Evolutionary conservation across 2,888 invertebrate genomes (phyloP).

Genomic region (Phorcus lineatus): DNA sequence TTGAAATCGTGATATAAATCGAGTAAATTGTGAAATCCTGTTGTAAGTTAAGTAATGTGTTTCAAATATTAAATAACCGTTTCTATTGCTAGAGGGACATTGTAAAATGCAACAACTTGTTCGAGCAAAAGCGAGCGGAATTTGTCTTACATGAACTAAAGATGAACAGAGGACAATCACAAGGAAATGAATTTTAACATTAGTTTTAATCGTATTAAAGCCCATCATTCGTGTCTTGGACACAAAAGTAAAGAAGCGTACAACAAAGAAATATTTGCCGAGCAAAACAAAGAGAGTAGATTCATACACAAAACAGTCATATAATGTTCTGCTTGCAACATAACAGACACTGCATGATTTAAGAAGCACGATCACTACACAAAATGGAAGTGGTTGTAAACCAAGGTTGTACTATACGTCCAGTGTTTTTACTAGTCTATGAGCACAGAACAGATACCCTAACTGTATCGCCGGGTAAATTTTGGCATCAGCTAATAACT

Average conservation of each 20-base stretch:
- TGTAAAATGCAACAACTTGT: not conserved
- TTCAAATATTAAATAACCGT: no score
- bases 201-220: conserved; percentile 29
- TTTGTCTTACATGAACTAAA: not conserved
- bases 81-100: no score
- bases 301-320: conserved; percentile 21
- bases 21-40: no score
- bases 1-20: no score
- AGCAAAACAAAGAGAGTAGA: conserved; percentile 19
- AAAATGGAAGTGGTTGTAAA: conserved; percentile 15
- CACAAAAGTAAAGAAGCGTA: conserved; percentile 21
- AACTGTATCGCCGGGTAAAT: conserved; percentile 2
- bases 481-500: conserved; percentile 23
- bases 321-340: conserved; percentile 14
- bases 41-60: no score
- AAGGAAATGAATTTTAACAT: conserved; percentile 20
- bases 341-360: not conserved
- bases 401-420: conserved; percentile 7
- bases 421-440: conserved; percentile 7
- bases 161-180: conserved; percentile 17
- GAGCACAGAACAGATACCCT: conserved; percentile 5
- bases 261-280: conserved; percentile 20
- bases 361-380: conserved; percentile 20
- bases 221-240: conserved; percentile 27
- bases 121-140: not conserved